A percentile compares a stretch with the other conserved stretches of the same genome.
These are phyloP conservation scores for Hiodon tergisus DNA, from an alignment of 2,113 vertebrate species.

Conservation along the genomic window DNA sequence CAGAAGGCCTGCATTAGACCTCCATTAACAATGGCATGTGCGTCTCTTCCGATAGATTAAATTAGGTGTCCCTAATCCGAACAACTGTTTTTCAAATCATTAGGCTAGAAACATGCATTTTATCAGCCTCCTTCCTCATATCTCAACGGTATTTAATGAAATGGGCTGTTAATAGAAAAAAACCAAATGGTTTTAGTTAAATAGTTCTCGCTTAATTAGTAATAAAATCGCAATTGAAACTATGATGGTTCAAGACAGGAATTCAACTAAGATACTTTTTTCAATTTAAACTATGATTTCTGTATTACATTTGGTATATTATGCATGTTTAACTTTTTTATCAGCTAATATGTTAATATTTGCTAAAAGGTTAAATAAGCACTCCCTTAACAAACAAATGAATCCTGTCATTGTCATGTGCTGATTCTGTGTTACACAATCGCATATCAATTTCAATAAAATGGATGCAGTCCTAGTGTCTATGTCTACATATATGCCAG, in stretches of 20 bases:
- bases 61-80: constrained; percentile 58
- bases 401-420: not conserved
- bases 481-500: not conserved
- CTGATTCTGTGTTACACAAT: not conserved
- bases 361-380: no score
- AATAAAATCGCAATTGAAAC: not conserved
- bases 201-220: not conserved
- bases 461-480: not conserved
- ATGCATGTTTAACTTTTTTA: no score
- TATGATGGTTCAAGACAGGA: not conserved
- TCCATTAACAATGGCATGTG: constrained; percentile 54
- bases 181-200: not conserved
- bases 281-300: no score
- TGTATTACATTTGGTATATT: no score
- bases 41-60: constrained; percentile 58
- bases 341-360: no score
- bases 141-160: not conserved
- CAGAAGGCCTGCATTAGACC: constrained; percentile 53
- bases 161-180: not conserved
- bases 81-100: constrained; percentile 54
- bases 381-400: not conserved
- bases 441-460: not conserved
- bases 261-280: not conserved
- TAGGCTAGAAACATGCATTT: constrained; percentile 41
- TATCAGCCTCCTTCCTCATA: not conserved